Evolutionary conservation across 2,113 vertebrate species (phyloP), one percentile per base, ranked within the genome.

Genomic region (Pseudopodoces humilis): DNA sequence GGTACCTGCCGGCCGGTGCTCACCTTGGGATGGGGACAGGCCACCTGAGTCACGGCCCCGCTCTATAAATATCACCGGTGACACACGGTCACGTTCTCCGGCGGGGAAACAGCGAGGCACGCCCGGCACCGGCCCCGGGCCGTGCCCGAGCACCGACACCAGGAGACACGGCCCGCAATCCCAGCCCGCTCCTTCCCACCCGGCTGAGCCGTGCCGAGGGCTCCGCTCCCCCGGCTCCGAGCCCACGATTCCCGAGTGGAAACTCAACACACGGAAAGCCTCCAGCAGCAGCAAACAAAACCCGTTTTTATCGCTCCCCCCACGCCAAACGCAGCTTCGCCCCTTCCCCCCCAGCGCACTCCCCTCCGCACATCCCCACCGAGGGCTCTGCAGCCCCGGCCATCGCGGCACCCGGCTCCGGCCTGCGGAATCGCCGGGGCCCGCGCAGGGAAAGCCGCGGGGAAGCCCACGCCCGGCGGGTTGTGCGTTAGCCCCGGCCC

Each of bases 301-400:
- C 19, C 4, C 1, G 0, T 5, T 6, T 25, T 31, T 2, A 11
- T 3, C 52, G 9, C 20, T 23, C 20, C 11, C 55, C 67, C 12
- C 74, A 8, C 52, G 11, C 35, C 46, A 11, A 15, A 7, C 2
- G 56, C 10, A 12, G 39, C 68, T 10, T 52, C 58, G 1, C 33
- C 30, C 31, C 59, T 11, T 30, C 10, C 59, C 7, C 19, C 9
- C 17, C 65, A 21, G 7, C 6, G 49, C 11, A 7, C 49, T 39
- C 16, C 22, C 13, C 67, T 10, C 58, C 13, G 19, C 46, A 13
- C 59, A 55, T 10, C n/a, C 81, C 62, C 44, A 11, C 49, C 77
- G 3, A 21, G 41, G 41, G 49, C 71, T 33, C 83, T 17, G 37
- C 83, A 53, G 46, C 46, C 53, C 44, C 53, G 60, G 10, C 10